phyloP scores from a whole-genome alignment of 1,140 invertebrate genomes.

The Drosophila mayri region DNA sequence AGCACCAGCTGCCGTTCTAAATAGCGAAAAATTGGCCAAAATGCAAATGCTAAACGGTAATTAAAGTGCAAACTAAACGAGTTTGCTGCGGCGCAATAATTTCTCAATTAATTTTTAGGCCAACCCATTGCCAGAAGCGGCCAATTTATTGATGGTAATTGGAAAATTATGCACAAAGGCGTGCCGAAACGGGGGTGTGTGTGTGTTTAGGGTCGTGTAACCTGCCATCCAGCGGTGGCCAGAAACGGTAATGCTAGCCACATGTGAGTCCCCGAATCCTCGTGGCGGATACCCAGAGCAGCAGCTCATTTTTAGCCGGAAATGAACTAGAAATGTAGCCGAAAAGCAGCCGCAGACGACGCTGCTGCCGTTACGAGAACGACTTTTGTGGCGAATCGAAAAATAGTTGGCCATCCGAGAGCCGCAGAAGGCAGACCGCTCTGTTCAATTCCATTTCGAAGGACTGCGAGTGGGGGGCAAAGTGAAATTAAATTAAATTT shows the following conservation, averaged over 20 bases:
- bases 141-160: constrained; percentile 73
- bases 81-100: constrained; percentile 59
- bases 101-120: constrained; percentile 72
- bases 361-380: constrained; percentile 29
- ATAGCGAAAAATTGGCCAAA: constrained; percentile 50
- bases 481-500: constrained; percentile 78
- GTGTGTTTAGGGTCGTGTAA: constrained; percentile 10
- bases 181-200: constrained; percentile 22
- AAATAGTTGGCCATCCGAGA: constrained; percentile 60
- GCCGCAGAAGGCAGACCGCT: constrained; percentile 16
- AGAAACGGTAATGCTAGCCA: constrained; percentile 29
- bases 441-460: constrained; percentile 7
- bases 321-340: constrained; percentile 79
- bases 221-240: constrained; percentile 1
- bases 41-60: constrained; percentile 71
- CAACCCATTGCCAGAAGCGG: constrained; percentile 16
- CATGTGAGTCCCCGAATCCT: constrained; percentile 42
- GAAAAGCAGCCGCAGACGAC: constrained; percentile 51
- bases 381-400: constrained; percentile 74
- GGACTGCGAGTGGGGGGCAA: constrained; percentile 7
- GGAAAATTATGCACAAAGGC: constrained; percentile 78
- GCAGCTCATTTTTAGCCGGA: constrained; percentile 80
- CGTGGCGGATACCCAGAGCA: constrained; percentile 43
- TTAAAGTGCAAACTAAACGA: constrained; percentile 66
- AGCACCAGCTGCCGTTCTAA: constrained; percentile 31